Base-by-base conservation (phyloP, 1,140 invertebrate genomes). In the Tetragonula clypearis region DNA sequence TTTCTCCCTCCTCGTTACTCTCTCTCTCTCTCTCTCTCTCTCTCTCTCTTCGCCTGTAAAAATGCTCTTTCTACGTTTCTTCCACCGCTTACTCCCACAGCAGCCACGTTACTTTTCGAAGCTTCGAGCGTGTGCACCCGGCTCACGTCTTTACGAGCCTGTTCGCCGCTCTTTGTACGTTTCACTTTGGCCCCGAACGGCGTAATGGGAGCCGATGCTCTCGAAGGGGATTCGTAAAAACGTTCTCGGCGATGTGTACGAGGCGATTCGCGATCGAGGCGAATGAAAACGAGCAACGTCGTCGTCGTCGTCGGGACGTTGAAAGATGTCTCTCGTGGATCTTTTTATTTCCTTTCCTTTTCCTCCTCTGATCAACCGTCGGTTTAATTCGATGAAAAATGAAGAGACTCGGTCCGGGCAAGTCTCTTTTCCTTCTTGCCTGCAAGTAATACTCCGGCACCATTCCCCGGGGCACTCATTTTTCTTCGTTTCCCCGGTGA, bases 1-100 rank as follows among this genome's bases (percentile, higher is more conserved):
- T 21, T 15, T 21, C n/a, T 21, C 19, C 19, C 19, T 4, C 58
- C 72, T 86, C 76, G 30, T 60, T 77, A 76, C 80, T 66, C 80
- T 66, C 49, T 72, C 62, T 65, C 49, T 72, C 62, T 65, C 49
- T 72, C 62, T 65, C 80, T 66, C 80, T 66, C 80, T 66, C 80
- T 66, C 80, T 66, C 80, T 66, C 49, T 72, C 62, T 65, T 56
- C 56, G 56, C 66, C 41, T 49, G 58, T 26, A 79, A 68, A 82
- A 68, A 12, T 69, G 23, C 72, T 8, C 83, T 75, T 86, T 68
- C 82, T 68, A 26, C 74, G 69, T n/a, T 76, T 83, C 82, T 35
- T 69, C 66, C 56, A 62, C 85, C 71, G 73, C 84, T 87, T 84
- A 76, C 86, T 79, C 79, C 77, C 87, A 77, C 86, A n/a, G 83